These are phyloP conservation scores for Meteorus cinctellus DNA, from an alignment of 2,888 invertebrate genomes.

Conservation along the genomic window DNA sequence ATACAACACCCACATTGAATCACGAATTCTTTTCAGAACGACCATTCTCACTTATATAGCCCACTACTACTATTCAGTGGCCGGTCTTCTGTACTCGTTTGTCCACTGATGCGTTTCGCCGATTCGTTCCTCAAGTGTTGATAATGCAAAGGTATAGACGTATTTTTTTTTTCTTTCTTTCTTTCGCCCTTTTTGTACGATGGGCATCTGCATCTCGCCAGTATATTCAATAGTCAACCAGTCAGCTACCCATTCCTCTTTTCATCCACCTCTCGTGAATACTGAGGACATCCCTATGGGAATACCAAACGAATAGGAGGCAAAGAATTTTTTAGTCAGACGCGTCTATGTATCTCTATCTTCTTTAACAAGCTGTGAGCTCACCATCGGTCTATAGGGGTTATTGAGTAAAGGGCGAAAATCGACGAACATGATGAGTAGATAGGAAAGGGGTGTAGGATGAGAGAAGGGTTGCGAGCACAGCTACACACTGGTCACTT, in stretches of 20 bases:
- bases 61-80: not conserved
- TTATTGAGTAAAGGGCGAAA: slow-evolving; percentile 16
- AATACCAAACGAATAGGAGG: slow-evolving; percentile 22
- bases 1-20: slow-evolving; percentile 17
- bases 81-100: slow-evolving; percentile 16
- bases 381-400: not conserved
- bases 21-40: slow-evolving; percentile 10
- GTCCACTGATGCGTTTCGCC: slow-evolving; percentile 35
- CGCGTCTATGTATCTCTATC: slow-evolving; percentile 1
- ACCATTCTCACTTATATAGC: not conserved
- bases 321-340: slow-evolving; percentile 11
- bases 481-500: slow-evolving; percentile 45
- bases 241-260: not conserved
- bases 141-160: slow-evolving; percentile 23
- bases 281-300: slow-evolving; percentile 8
- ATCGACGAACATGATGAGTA: slow-evolving; percentile 5
- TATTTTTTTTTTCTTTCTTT: not conserved
- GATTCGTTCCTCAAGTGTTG: slow-evolving; percentile 28
- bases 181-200: not conserved
- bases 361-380: slow-evolving; percentile 13
- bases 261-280: not conserved
- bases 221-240: slow-evolving; percentile 6
- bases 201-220: slow-evolving; percentile 12
- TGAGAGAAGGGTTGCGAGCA: slow-evolving; percentile 38
- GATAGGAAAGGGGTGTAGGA: slow-evolving; percentile 39